Base-by-base conservation (phyloP, 2,888 invertebrate species). In the Morinoia aosen region DNA sequence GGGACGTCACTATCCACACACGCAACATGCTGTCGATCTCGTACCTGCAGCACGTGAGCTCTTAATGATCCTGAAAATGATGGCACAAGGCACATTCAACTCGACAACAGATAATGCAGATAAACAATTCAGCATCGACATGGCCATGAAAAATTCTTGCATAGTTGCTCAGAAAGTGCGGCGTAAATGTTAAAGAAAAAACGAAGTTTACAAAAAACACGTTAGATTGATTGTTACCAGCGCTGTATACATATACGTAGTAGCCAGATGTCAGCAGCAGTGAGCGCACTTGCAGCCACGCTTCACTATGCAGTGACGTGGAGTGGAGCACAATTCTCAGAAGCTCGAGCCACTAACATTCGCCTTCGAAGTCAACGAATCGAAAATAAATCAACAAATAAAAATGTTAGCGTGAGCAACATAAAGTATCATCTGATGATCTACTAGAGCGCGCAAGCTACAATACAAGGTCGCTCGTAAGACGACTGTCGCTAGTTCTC, bases 1-100 rank as follows among this genome's bases (percentile, higher is more conserved):
- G 96, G 97, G 11, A 96, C 96, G 8, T 97, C 96, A 12, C 97
- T 97, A 90, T 97, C 97, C 88, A 95, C 96, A 95, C 97, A 97
- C 19, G 96, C 97, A 11, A 97, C 97, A 58, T 97, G 97, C 0
- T 96, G 96, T 0, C 97, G 96, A 95, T 97, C 96, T 7, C 95
- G 95, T 58, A 97, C 97, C 97, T 97, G 97, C 39, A 96, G 40
- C 96, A 95, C 95, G 25, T 76, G 76, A 61, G 96, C 96, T 96
- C 96, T 88, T 88, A 91, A 88, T 64, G 48, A 48, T 48, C 48
- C 48, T 48, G 48, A 5, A 48, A 48, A 48, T 48, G 48, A 48
- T 48, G 48, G 25, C 76, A n/a, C n/a, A n/a, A n/a, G n/a, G n/a
- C n/a, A 76, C 33, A 10, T 33, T 25, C 19, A 2, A 76, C 8